phyloP scores from a whole-genome alignment of 1,140 invertebrate species.

The Pachypeltis micranthus region DNA sequence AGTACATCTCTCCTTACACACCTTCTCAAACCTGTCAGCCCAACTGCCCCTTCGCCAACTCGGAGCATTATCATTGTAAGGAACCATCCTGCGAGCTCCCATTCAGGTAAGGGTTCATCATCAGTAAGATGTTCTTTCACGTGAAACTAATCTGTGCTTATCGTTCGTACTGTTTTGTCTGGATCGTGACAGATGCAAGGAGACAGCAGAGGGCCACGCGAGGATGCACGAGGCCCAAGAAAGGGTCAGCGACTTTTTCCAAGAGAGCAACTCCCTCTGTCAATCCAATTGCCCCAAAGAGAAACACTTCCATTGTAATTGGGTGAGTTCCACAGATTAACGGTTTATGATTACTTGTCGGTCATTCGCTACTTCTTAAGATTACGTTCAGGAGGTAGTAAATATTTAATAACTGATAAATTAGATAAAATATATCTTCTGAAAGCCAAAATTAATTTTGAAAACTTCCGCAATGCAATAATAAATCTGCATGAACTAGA shows the following conservation, averaged over 20 bases:
- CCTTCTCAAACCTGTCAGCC: slow-evolving; percentile 41
- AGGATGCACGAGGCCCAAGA: slow-evolving; percentile 78
- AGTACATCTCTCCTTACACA: slow-evolving; percentile 38
- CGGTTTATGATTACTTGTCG: too few relatives aligned
- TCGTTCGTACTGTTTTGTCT: slow-evolving; percentile 14
- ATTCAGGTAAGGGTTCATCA: too few relatives aligned
- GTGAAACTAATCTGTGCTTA: too few relatives aligned
- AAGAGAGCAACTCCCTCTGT: slow-evolving; percentile 41
- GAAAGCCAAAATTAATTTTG: too few relatives aligned
- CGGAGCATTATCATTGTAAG: slow-evolving; percentile 68
- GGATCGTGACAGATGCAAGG: slow-evolving; percentile 56
- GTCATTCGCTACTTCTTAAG: too few relatives aligned
- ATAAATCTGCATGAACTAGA: too few relatives aligned
- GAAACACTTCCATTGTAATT: slow-evolving; percentile 78
- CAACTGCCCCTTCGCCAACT: slow-evolving; percentile 51
- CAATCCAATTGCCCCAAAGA: slow-evolving; percentile 63
- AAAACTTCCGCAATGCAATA: too few relatives aligned
- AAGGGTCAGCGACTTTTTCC: slow-evolving; percentile 69
- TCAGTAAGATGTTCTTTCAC: too few relatives aligned
- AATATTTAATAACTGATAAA: too few relatives aligned
- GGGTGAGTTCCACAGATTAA: too few relatives aligned
- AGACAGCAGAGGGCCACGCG: slow-evolving; percentile 71
- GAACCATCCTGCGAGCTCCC: slow-evolving; percentile 51
- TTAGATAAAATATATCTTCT: too few relatives aligned
- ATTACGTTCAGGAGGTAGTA: too few relatives aligned